Conservation (phyloP, 1,140 invertebrate species). For the Vanessa tameamea region DNA sequence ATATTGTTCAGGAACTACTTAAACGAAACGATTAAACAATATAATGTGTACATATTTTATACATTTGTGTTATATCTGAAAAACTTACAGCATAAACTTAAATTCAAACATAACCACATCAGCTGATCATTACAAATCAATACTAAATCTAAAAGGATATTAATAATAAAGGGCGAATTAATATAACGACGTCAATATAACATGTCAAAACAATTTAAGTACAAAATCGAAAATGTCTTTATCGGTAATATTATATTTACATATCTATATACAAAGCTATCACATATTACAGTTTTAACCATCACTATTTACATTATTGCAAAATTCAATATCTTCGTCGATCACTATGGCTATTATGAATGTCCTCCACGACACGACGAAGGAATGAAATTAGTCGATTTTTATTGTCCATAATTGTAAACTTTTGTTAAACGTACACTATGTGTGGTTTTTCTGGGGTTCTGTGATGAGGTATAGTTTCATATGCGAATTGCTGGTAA, state of each 20-base stretch:
- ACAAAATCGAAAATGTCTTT: slow-evolving; percentile 71
- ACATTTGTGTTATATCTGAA: slow-evolving; percentile 30
- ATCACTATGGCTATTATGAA: slow-evolving; percentile 51
- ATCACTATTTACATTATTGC: slow-evolving; percentile 80
- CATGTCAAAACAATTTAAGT: slow-evolving; percentile 67
- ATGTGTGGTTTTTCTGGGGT: slow-evolving; percentile 82
- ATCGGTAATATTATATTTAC: slow-evolving; percentile 70
- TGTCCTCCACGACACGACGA: slow-evolving; percentile 54
- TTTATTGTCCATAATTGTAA: slow-evolving; percentile 63
- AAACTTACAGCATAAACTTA: slow-evolving; percentile 28
- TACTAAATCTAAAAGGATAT: slow-evolving; percentile 9
- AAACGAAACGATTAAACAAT: slow-evolving; percentile 53
- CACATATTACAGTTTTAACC: slow-evolving; percentile 77
- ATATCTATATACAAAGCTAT: slow-evolving; percentile 78
- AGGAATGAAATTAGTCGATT: slow-evolving; percentile 56
- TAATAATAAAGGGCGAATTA: slow-evolving; percentile 22
- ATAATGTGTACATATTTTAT: slow-evolving; percentile 15
- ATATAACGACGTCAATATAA: slow-evolving; percentile 27
- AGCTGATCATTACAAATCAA: slow-evolving; percentile 8
- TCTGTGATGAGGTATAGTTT: slow-evolving; percentile 79
- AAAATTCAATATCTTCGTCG: slow-evolving; percentile 55
- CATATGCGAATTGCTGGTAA: slow-evolving; percentile 82
- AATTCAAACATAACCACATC: slow-evolving; percentile 26
- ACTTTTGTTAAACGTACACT: slow-evolving; percentile 83
- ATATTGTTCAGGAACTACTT: slow-evolving; percentile 66